phyloP scores from a whole-genome alignment of 37 sponge, comb jelly and placozoan genomes.

The Diacarnus erythraeanus region DNA sequence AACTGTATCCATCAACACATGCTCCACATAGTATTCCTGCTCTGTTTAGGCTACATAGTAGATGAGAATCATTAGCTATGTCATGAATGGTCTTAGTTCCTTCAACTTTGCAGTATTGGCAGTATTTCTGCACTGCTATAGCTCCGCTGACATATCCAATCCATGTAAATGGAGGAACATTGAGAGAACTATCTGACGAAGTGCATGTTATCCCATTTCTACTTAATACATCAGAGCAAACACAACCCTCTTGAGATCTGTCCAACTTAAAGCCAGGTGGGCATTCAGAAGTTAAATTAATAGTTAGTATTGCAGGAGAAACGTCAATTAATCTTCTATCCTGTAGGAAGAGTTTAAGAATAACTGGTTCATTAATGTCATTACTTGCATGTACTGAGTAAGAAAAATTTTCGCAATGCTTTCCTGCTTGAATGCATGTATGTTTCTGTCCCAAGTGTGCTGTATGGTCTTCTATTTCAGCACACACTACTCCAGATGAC shows the following conservation, averaged over 20 bases:
- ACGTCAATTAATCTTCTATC: background rate
- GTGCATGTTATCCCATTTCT: background rate
- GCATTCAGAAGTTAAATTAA: background rate
- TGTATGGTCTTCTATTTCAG: too few species aligned
- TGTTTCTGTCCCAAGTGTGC: too few species aligned
- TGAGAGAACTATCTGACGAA: background rate
- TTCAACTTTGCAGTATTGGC: background rate
- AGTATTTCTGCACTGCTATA: background rate
- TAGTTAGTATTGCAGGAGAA: background rate
- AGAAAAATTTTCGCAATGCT: too few species aligned
- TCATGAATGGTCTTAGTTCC: background rate
- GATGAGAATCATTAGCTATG: background rate
- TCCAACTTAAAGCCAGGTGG: background rate
- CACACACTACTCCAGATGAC: too few species aligned
- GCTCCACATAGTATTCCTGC: background rate
- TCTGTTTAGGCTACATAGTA: background rate
- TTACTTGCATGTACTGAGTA: too few species aligned
- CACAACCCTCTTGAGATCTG: background rate
- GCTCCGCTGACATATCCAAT: background rate
- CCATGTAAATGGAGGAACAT: background rate
- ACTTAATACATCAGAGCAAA: background rate
- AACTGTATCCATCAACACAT: background rate
- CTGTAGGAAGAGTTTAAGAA: too few species aligned
- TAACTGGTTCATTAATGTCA: too few species aligned
- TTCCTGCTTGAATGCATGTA: too few species aligned